Evolutionary conservation across 2,797 vertebrate species (phyloP), one percentile per base, ranked within the genome.

Genomic region (Hyperoplus lanceolatus): DNA sequence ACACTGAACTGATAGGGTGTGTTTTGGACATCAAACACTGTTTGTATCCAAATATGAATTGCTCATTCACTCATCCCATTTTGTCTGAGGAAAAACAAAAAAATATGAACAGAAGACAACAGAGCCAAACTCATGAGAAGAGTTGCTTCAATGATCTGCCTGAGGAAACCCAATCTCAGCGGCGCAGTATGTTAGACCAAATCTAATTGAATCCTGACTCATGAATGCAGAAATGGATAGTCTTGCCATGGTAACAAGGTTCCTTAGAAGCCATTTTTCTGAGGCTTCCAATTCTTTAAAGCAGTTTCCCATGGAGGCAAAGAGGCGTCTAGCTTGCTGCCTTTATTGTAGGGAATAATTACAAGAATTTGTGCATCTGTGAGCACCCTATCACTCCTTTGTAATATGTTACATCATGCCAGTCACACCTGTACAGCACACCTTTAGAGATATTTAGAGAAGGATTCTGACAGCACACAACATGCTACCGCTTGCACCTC

Each of bases 321-420:
- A 83, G 64, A 72, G 48, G 53, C 53, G 49, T 79, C 65, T 77
- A 60, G 77, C 75, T 74, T 79, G 63, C 82, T 80, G 77, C 59
- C 73, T 66, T 36, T 77, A 78, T 54, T 67, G 29, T 49, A 70
- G 67, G 83, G 53, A 70, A 81, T 59, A 77, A 80, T 73, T 69
- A 53, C 29, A 71, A 81, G 46, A 65, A 64, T 77, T 29, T 29
- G 29, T 29, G 73, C 70, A 76, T 90, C 84, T 77, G 80, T 82
- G 85, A 92, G 91, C 94, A 95, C 93, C 93, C 93, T 94, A 93
- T 95, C 90, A 89, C 83, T 94, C 81, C 87, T 88, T 92, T 94
- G 92, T 94, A 92, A 91, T 90, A 82, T 39, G 56, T 80, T 59
- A 76, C 83, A 86, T 82, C 82, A 80, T 68, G 84, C 91, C 80